Conservation (phyloP, 2,888 invertebrate species). For the Noctua janthe region DNA sequence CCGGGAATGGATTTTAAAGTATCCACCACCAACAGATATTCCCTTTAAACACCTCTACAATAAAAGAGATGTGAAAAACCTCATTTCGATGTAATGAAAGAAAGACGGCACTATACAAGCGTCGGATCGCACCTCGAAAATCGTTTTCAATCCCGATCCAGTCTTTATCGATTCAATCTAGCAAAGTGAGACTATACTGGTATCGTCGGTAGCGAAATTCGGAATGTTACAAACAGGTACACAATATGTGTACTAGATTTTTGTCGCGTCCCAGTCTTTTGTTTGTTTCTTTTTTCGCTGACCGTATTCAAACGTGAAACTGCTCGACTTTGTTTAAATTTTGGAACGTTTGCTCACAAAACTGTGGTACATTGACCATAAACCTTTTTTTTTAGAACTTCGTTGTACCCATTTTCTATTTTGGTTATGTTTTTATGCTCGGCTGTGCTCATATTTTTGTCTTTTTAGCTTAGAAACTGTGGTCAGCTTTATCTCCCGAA, state of each 20-base stretch:
- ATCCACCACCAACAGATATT: conserved; percentile 34
- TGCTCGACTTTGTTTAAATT: conserved; percentile 55
- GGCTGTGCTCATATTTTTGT: not conserved
- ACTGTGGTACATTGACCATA: conserved; percentile 21
- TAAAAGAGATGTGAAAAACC: conserved; percentile 60
- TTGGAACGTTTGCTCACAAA: conserved; percentile 29
- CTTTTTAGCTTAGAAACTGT: not conserved
- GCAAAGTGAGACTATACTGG: conserved; percentile 67
- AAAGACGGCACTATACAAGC: conserved; percentile 40
- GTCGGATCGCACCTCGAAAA: conserved; percentile 61
- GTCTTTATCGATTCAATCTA: conserved; percentile 73
- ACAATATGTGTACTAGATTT: conserved; percentile 55
- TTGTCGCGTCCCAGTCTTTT: conserved; percentile 48
- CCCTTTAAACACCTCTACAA: conserved; percentile 51
- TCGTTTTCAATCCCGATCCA: conserved; percentile 65
- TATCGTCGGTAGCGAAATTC: conserved; percentile 48
- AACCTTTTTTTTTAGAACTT: conserved; percentile 24
- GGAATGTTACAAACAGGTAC: conserved; percentile 56
- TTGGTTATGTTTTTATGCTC: conserved; percentile 11
- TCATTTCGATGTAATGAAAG: conserved; percentile 62
- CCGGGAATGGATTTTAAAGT: conserved; percentile 56
- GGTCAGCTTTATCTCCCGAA: not conserved
- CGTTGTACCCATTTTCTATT: conserved; percentile 26
- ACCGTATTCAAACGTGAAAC: conserved; percentile 55
- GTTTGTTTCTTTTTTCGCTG: conserved; percentile 48